These are phyloP conservation scores for Eupithecia tripunctaria DNA, from an alignment of 2,888 invertebrate species.

Conservation along the genomic window DNA sequence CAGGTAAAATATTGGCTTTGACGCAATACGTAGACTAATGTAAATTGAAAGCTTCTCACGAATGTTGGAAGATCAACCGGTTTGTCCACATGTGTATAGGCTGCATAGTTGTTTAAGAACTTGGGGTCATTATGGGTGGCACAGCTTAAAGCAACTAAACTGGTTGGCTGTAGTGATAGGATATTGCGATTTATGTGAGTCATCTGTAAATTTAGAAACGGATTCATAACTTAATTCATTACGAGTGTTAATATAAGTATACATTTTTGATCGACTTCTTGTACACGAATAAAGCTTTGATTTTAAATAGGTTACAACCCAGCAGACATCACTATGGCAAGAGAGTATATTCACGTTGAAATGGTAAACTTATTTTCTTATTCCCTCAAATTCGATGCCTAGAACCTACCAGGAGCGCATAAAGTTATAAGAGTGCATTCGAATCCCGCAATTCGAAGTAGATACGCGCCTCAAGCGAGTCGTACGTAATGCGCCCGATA, in stretches of 20 bases:
- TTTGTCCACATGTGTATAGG: conserved; percentile 43
- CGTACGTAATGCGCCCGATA: conserved; percentile 79
- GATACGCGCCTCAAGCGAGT: conserved; percentile 76
- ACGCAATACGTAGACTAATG: conserved; percentile 26
- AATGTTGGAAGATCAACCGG: conserved; percentile 44
- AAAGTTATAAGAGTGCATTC: conserved; percentile 70
- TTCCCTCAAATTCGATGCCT: conserved; percentile 30
- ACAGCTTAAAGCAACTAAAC: conserved; percentile 20
- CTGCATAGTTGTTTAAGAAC: conserved; percentile 38
- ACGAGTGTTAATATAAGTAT: neutral
- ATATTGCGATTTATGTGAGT: neutral
- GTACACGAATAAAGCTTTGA: neutral
- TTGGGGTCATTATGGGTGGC: conserved; percentile 40
- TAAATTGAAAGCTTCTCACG: conserved; percentile 39
- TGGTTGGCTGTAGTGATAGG: conserved; percentile 6
- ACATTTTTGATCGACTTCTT: neutral
- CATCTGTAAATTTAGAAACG: neutral
- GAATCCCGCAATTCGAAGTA: conserved; percentile 68
- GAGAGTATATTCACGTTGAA: conserved; percentile 13
- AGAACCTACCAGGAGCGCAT: conserved; percentile 55
- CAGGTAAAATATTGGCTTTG: conserved; percentile 21
- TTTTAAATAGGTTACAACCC: neutral
- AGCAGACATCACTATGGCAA: neutral
- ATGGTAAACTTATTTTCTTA: conserved; percentile 36
- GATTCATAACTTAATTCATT: neutral